Percentiles rank a stretch among this genome's conserved stretches.
Conservation (phyloP, 1,140 invertebrate species). For the Coelopa frigida region DNA sequence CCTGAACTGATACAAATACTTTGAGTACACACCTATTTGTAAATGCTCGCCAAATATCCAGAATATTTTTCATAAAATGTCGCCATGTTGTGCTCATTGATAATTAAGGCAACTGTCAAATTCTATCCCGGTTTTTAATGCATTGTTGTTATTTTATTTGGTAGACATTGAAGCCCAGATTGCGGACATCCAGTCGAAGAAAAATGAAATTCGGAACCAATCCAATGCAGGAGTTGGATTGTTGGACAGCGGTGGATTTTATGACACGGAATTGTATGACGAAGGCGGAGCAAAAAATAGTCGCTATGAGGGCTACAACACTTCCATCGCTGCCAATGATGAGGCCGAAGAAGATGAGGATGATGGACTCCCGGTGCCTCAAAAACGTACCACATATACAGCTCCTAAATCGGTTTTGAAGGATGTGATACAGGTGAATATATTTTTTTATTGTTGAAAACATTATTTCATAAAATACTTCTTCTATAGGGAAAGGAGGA, state of each 20-base stretch:
- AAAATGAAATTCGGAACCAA: constrained; percentile 62
- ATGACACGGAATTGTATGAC: constrained; percentile 88
- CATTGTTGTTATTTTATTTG: constrained; percentile 14
- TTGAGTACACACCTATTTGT: neutral
- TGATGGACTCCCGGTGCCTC: constrained; percentile 57
- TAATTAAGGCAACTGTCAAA: too few relatives aligned
- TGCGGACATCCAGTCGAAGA: constrained; percentile 79
- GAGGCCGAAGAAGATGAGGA: constrained; percentile 82
- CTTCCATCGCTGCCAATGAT: constrained; percentile 91
- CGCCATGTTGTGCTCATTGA: neutral
- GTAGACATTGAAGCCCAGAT: constrained; percentile 92
- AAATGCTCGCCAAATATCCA: neutral
- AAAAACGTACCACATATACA: constrained; percentile 70
- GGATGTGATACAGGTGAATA: constrained; percentile 76
- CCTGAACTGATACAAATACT: too few relatives aligned
- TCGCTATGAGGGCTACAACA: constrained; percentile 90
- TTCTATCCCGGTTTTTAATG: neutral
- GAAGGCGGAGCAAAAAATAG: constrained; percentile 52
- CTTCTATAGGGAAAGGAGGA: constrained; percentile 75
- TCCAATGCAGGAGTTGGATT: constrained; percentile 69
- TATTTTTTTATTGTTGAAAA: neutral
- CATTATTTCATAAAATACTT: constrained; percentile 1
- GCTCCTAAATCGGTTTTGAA: constrained; percentile 83
- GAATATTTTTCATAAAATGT: neutral
- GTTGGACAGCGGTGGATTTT: constrained; percentile 78